Evolutionary conservation across 2,797 vertebrate genomes (phyloP), one percentile per base, ranked within the genome.

Genomic region (Triplophysa bombifrons): DNA sequence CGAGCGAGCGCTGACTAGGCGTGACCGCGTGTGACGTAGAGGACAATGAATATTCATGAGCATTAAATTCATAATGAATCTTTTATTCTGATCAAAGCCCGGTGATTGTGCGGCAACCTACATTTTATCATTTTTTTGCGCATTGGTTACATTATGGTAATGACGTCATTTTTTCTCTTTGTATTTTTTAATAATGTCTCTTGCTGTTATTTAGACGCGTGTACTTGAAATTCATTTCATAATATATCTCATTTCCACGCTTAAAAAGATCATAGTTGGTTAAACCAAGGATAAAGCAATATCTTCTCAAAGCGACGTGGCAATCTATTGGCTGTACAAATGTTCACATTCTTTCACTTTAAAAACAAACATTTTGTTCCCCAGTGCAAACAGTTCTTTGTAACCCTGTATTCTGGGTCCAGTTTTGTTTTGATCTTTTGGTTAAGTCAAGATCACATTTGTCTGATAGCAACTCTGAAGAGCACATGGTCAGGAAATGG

Each of bases 1-100:
- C 74, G 60, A 87, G 50, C 75, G 60, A 22, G 78, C 74, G 67
- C 85, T 87, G 84, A n/a, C n/a, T n/a, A n/a, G n/a, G n/a, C n/a
- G n/a, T n/a, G n/a, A n/a, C n/a, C n/a, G n/a, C n/a, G n/a, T n/a
- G n/a, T n/a, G n/a, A 87, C 67, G 72, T 30, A 38, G 55, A 56
- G 44, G 0, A 48, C 41, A 2, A 44, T 85, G 74, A 77, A 85
- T 86, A 84, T 87, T 86, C 77, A 87, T 82, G 38, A 84, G 65
- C 16, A n/a, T 41, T 41, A 20, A 72, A 7, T 41, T 58, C 17
- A 12, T 19, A 53, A 63, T 55, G 64, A 53, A 78, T 78, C 46
- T 67, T 67, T 56, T 56, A 11, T 53, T 25, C 48, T 38, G 27
- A 78, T 70, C 46, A 70, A 61, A 60, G 55, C 19, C 17, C 65